These are phyloP conservation scores for Pararge aegeria DNA, from an alignment of 1,140 invertebrate genomes.

Conservation along the genomic window DNA sequence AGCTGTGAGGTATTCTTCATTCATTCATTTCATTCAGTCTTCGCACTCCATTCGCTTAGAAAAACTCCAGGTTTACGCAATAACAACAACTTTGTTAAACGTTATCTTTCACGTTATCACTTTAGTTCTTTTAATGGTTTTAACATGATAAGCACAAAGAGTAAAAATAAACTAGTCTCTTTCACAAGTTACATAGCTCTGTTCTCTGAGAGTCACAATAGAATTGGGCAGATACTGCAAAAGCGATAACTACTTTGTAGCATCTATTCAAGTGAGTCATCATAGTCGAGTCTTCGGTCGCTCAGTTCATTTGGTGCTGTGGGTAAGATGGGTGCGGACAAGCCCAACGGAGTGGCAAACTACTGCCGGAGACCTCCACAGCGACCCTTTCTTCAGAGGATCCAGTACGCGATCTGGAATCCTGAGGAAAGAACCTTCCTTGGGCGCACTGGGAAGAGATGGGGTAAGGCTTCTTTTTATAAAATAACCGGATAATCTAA, in stretches of 20 bases:
- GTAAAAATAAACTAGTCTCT: too few relatives aligned
- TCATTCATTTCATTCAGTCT: too few relatives aligned
- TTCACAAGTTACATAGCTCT: too few relatives aligned
- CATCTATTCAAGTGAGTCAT: neutral
- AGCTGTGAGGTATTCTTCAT: too few relatives aligned
- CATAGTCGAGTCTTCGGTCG: neutral
- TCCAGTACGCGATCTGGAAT: conserved; percentile 85
- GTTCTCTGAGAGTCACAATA: neutral
- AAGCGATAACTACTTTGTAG: neutral
- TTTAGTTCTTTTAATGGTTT: too few relatives aligned
- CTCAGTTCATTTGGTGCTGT: conserved; percentile 36
- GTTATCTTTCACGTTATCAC: too few relatives aligned
- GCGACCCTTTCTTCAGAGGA: conserved; percentile 67
- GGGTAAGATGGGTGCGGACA: conserved; percentile 63
- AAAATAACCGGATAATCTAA: too few relatives aligned
- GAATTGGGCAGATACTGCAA: neutral
- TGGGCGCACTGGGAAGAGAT: conserved; percentile 85
- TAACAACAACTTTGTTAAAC: too few relatives aligned
- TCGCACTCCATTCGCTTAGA: too few relatives aligned
- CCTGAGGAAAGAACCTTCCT: conserved; percentile 83
- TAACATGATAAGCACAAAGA: too few relatives aligned
- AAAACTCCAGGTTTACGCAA: too few relatives aligned
- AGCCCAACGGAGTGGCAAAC: conserved; percentile 62
- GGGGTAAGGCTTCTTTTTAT: conserved; percentile 82
- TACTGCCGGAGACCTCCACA: conserved; percentile 63